Base-by-base conservation (phyloP, 2,888 invertebrate genomes). In the Zaprionus obscuricornis region DNA sequence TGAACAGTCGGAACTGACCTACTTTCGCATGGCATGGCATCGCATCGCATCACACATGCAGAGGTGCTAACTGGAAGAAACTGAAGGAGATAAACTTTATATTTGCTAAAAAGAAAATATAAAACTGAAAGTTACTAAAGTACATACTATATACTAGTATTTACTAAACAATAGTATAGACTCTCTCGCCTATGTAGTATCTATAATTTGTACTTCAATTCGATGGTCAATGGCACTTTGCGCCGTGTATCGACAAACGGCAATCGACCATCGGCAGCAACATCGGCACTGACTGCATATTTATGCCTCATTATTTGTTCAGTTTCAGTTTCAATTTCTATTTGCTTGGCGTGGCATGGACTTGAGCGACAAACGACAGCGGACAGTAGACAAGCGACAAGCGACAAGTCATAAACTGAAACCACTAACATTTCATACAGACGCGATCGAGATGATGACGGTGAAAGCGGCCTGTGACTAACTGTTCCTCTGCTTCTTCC, bases 291-390 rank as follows among this genome's bases (percentile, higher is more conserved):
- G 39, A 45, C 65, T 79, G 79, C 78, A 85, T 81, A 83, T 85
- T 85, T 82, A 86, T 82, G 83, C 58, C 79, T 85, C 87, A 86
- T 86, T 81, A 85, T 86, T 86, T 86, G 83, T 63, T 71, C 49
- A 67, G 85, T 85, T 79, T 81, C 74, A 10, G 8, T 29, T 31
- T 31, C 54, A 60, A 66, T 78, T 78, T 78, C 85, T 81, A 81
- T 81, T 86, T 86, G 71, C 62, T 57, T 49, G 54, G 40, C 40
- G 14, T 26, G 26, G 55, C 46, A 20, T n/a, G 22, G 42, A 36
- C 45, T 57, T 22, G 29, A 50, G 52, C 60, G n/a, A n/a, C n/a
- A n/a, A n/a, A n/a, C n/a, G n/a, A n/a, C n/a, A n/a, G n/a, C 13
- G 29, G 17, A 33, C 11, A 20, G 18, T 11, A 5, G 7, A 22